Evolutionary conservation across 2,888 invertebrate genomes (phyloP).

Genomic region (Machimus atricapillus): DNA sequence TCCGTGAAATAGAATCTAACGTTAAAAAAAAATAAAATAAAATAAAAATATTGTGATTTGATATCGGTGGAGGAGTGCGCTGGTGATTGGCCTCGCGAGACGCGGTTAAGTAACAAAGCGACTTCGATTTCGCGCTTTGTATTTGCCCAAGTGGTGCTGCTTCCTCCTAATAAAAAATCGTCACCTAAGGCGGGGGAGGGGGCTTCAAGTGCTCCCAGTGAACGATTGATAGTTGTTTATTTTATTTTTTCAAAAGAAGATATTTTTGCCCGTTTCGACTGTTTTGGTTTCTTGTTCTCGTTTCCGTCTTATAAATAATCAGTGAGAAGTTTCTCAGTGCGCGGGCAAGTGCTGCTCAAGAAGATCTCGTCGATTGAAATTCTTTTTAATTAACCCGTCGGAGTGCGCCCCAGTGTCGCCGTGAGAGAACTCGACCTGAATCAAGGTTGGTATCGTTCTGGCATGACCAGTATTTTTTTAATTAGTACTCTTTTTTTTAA

Average conservation of each 20-base stretch:
- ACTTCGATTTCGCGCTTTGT: neutral
- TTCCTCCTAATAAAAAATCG: neutral
- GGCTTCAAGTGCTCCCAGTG: neutral
- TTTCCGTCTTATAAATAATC: neutral
- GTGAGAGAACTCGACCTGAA: constrained; percentile 21
- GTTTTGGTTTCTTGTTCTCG: neutral
- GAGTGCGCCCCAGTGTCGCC: neutral
- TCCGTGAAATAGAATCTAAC: neutral
- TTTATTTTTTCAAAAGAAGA: neutral
- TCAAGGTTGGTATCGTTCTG: neutral
- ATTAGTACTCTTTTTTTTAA: neutral
- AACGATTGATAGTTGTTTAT: neutral
- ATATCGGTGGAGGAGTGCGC: neutral
- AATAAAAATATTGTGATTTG: neutral
- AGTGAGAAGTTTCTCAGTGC: neutral
- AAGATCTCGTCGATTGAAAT: constrained; percentile 8
- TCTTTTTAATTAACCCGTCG: constrained; percentile 11
- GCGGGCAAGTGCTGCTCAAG: neutral
- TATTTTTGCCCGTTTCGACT: neutral
- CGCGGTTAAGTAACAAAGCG: neutral
- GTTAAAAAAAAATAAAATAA: neutral
- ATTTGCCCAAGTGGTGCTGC: neutral
- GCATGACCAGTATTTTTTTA: neutral
- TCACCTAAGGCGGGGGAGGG: neutral
- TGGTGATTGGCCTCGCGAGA: neutral